Evolutionary conservation across 2,797 vertebrate species (phyloP).

Genomic region (Rhincodon typus): DNA sequence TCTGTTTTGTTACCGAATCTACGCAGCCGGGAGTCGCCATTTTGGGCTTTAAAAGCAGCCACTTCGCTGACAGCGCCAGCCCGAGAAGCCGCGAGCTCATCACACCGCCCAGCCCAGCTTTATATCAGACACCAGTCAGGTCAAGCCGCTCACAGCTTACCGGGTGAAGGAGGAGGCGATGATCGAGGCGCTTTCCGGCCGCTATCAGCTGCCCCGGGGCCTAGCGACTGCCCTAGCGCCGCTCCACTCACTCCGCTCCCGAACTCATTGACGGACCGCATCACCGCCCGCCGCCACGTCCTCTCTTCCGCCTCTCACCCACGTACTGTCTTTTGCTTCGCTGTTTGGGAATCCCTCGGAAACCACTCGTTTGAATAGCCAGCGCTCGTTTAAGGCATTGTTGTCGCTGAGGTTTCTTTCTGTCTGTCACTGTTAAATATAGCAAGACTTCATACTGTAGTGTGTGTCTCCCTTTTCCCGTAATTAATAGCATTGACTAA

Average conservation of each 20-base stretch:
- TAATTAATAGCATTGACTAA: too few species aligned
- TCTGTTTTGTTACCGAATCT: neutral
- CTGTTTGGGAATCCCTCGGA: too few species aligned
- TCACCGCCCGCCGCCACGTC: neutral
- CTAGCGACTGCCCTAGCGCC: constrained; percentile 40
- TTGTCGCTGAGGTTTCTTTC: neutral
- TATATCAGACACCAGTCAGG: too few species aligned
- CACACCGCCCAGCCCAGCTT: too few species aligned
- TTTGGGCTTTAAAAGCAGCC: constrained; percentile 35
- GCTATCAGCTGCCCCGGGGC: constrained; percentile 17
- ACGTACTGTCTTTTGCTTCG: constrained; percentile 43
- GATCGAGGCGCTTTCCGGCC: neutral
- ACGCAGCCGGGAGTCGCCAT: constrained; percentile 40
- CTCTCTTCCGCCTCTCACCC: constrained; percentile 40
- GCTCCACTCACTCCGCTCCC: neutral
- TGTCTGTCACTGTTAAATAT: neutral
- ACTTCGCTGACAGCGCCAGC: neutral
- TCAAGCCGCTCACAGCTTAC: neutral
- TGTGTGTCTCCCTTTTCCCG: neutral
- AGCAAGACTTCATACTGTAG: neutral
- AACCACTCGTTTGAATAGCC: constrained; percentile 38
- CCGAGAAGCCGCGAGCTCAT: neutral
- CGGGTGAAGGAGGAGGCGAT: neutral
- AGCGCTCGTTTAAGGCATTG: neutral
- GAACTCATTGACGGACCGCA: neutral